These are phyloP conservation scores for Hypomesus transpacificus DNA, from an alignment of 2,113 vertebrate genomes.

Conservation along the genomic window DNA sequence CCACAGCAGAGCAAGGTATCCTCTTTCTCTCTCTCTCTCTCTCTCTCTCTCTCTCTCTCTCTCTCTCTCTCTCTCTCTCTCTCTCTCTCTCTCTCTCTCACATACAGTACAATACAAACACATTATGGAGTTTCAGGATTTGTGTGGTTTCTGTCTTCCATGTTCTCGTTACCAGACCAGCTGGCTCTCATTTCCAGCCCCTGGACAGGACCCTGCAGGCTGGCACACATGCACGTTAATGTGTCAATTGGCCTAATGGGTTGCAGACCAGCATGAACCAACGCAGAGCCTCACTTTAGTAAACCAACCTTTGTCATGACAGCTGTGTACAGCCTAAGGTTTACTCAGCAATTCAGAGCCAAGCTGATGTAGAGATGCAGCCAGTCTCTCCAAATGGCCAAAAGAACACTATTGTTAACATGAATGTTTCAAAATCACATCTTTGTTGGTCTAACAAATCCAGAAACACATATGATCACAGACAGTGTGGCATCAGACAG, in stretches of 20 bases:
- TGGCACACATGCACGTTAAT: conserved; percentile 61
- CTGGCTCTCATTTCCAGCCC: conserved; percentile 53
- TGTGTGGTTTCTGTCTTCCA: conserved; percentile 2
- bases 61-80: too few species aligned
- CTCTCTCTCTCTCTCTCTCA: not conserved
- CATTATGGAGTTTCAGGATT: not conserved
- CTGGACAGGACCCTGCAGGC: conserved; percentile 31
- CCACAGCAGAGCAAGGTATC: too few species aligned
- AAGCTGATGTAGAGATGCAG: not conserved
- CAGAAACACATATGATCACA: conserved; percentile 21
- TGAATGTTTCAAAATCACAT: conserved; percentile 6
- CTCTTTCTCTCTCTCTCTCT: too few species aligned
- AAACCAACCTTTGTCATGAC: not conserved
- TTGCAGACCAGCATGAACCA: conserved; percentile 57
- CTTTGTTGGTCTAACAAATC: conserved; percentile 6
- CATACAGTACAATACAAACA: not conserved
- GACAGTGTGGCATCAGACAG: conserved; percentile 36
- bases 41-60: too few species aligned
- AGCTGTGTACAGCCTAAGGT: not conserved
- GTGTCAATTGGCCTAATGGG: conserved; percentile 62
- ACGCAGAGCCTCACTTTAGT: conserved; percentile 3
- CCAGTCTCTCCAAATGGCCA: not conserved
- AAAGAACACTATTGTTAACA: not conserved
- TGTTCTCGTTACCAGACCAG: conserved; percentile 23
- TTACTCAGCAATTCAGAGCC: not conserved